Evolutionary conservation across 2,888 invertebrate genomes (phyloP), one percentile per base, ranked within the genome.

Genomic region (Crossocerus cetratus): DNA sequence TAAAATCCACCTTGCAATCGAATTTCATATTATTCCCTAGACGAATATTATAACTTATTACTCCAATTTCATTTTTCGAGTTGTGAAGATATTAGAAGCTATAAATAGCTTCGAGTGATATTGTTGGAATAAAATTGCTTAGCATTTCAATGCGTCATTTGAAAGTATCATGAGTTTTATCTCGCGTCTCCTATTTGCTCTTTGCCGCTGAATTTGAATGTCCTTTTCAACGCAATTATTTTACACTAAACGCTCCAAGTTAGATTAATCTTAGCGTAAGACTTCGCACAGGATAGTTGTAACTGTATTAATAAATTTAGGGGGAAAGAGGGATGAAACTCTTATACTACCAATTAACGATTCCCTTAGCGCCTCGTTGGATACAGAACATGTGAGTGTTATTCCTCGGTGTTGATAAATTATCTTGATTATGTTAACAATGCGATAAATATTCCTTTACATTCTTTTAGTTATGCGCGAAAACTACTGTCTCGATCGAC

Each of bases 341-440:
- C 92, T 98, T 80, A 98, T 99, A 90, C 92, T 99, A 82, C 99
- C 99, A 45, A 91, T 98, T 82, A 99, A 99, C 92, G 98, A 98
- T 91, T 99, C 99, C 11, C 92, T 99, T 72, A 99, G 99, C 92
- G 95, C 95, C 78, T 98, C 98, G 63, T 93, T 99, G 57, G 94
- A 94, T 87, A 94, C 94, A 11, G 94, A 94, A 85, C 94, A 96
- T 91, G 96, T 95, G 92, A 91, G 87, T 88, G 72, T 59, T 72
- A 23, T 32, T 32, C 5, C 1, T 32, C 11, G 11, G 32, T 32
- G 5, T 5, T 4, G 11, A 32, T 32, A 32, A 32, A 32, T 32
- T 8, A 32, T 32, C 5, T 32, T 8, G 11, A 4, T 32, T 32
- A 8, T 32, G 3, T 32, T 32, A 11, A 8, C 0, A 67, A 20